A percentile compares a stretch with the other conserved stretches of the same genome.
phyloP scores from a whole-genome alignment of 2,113 vertebrate species.

The Eidolon helvum region DNA sequence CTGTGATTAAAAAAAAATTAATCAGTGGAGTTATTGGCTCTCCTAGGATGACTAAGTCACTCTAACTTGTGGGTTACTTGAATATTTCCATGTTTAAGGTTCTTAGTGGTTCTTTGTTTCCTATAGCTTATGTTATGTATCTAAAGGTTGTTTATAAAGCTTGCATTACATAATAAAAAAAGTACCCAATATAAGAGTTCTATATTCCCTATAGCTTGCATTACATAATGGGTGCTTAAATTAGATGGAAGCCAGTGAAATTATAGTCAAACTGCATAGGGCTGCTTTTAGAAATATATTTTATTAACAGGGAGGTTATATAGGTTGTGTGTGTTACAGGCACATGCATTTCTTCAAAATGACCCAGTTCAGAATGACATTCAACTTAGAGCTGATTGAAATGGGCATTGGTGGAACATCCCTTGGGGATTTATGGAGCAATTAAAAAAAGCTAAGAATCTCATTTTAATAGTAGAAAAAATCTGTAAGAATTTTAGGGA shows the following conservation, averaged over 20 bases:
- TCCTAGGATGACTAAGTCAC: background rate
- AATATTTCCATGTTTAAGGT: background rate
- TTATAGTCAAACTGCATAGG: background rate
- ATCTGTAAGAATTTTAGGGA: constrained; percentile 19
- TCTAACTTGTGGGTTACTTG: background rate
- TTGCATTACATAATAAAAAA: background rate
- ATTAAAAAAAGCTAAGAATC: constrained; percentile 63
- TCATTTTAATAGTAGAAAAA: constrained; percentile 56
- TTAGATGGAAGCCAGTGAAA: background rate
- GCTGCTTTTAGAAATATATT: constrained; percentile 5
- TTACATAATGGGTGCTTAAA: background rate
- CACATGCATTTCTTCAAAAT: constrained; percentile 43
- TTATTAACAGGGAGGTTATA: constrained; percentile 54
- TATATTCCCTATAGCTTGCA: background rate
- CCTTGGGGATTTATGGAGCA: constrained; percentile 49
- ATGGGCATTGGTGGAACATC: constrained; percentile 61
- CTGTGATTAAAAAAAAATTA: background rate
- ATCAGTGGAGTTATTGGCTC: background rate
- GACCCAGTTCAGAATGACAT: constrained; percentile 48
- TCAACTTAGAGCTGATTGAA: constrained; percentile 55
- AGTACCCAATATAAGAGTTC: background rate
- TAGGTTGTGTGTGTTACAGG: background rate
- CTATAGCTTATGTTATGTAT: background rate
- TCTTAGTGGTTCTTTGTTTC: background rate
- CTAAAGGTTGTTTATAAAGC: background rate